These are phyloP conservation scores for Crypturellus tataupa DNA, from an alignment of 2,797 vertebrate genomes.

Conservation along the genomic window DNA sequence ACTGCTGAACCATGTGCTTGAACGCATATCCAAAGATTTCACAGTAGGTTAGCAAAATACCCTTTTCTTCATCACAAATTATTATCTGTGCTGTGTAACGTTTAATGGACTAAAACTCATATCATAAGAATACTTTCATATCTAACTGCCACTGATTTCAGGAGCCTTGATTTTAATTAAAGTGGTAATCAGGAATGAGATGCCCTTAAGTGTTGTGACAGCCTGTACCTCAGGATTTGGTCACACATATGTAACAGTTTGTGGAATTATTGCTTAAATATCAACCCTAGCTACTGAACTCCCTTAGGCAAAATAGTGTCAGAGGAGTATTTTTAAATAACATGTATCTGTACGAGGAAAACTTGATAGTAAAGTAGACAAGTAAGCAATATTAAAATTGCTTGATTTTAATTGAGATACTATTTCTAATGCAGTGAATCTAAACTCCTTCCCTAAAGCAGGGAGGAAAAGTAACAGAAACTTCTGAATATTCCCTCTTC, in stretches of 20 bases:
- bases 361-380: neutral
- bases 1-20: neutral
- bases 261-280: neutral
- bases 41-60: neutral
- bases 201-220: neutral
- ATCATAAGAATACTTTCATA: slow-evolving; percentile 29
- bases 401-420: neutral
- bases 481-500: neutral
- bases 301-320: neutral
- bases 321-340: neutral
- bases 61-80: neutral
- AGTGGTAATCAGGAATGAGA: neutral
- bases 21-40: neutral
- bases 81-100: slow-evolving; percentile 7
- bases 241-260: neutral
- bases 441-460: neutral
- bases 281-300: neutral
- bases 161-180: slow-evolving; percentile 25
- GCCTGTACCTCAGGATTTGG: neutral
- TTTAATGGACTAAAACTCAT: neutral
- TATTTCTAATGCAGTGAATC: neutral
- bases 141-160: slow-evolving; percentile 30
- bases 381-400: neutral
- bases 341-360: neutral
- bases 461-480: slow-evolving; percentile 12